These are phyloP conservation scores for Paracanthobrama guichenoti DNA, from an alignment of 2,113 vertebrate species.

Conservation along the genomic window DNA sequence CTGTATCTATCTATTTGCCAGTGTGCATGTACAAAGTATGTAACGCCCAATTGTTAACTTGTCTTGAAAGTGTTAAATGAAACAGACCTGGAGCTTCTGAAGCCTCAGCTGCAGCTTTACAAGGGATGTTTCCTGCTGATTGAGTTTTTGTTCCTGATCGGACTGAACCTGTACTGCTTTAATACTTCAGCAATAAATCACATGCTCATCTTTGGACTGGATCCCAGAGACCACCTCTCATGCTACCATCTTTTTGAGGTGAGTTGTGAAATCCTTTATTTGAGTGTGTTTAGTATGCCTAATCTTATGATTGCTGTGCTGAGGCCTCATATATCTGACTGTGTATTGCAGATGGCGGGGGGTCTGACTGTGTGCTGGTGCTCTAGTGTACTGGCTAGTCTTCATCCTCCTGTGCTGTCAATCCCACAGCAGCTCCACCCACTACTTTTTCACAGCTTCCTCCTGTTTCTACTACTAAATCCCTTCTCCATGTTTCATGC, in stretches of 20 bases:
- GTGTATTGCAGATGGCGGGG: constrained; percentile 54
- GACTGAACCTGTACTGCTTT: constrained; percentile 96
- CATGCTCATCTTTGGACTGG: constrained; percentile 95
- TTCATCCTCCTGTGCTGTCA: constrained; percentile 52
- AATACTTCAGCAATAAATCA: constrained; percentile 95
- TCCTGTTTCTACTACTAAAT: constrained; percentile 59
- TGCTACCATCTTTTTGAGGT: constrained; percentile 98
- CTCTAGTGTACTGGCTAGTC: constrained; percentile 59
- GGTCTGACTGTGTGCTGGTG: constrained; percentile 63
- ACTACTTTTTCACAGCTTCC: constrained; percentile 57
- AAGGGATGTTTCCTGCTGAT: constrained; percentile 95
- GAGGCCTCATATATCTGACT: constrained; percentile 6
- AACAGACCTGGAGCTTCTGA: constrained; percentile 72
- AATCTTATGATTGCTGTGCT: neutral
- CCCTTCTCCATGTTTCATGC: constrained; percentile 55
- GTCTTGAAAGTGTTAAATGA: constrained; percentile 21
- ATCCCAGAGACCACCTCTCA: constrained; percentile 93
- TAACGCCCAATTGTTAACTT: neutral
- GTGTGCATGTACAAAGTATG: neutral
- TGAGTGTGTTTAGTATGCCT: neutral
- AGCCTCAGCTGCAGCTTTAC: constrained; percentile 94
- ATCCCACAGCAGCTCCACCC: constrained; percentile 57
- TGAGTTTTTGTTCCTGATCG: constrained; percentile 96
- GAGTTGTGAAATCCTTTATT: constrained; percentile 47
- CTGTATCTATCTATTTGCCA: neutral